A percentile compares a stretch with the other conserved stretches of the same genome.
These are phyloP conservation scores for Hypsopygia costalis DNA, from an alignment of 2,888 invertebrate species.

Conservation along the genomic window DNA sequence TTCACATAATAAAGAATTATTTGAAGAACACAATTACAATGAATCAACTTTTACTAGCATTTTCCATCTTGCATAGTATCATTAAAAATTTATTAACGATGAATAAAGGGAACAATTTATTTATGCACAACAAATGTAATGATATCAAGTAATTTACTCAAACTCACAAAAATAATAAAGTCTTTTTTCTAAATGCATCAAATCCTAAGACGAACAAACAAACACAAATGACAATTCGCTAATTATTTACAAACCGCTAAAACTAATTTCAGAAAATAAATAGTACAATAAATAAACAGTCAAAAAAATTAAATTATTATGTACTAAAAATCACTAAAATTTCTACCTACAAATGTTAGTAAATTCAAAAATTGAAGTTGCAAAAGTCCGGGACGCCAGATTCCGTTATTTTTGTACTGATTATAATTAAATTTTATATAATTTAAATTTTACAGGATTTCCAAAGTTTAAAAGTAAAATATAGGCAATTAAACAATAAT, in stretches of 20 bases:
- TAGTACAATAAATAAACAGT: slow-evolving; percentile 71
- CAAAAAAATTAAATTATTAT: slow-evolving; percentile 34
- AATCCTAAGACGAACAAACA: slow-evolving; percentile 28
- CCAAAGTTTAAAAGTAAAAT: not conserved
- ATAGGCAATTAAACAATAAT: no score
- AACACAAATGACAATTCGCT: slow-evolving; percentile 43
- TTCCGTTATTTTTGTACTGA: not conserved
- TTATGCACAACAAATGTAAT: no score
- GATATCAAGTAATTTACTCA: not conserved
- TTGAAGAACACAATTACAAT: no score
- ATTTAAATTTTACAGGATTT: not conserved
- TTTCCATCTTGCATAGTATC: no score
- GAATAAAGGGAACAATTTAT: no score
- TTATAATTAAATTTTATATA: not conserved
- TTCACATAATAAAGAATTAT: no score
- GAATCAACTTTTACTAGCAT: no score
- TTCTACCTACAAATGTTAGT: slow-evolving; percentile 18
- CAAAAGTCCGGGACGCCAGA: not conserved
- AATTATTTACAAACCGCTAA: slow-evolving; percentile 67
- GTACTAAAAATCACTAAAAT: slow-evolving; percentile 27
- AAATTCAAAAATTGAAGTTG: slow-evolving; percentile 18
- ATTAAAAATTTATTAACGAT: no score
- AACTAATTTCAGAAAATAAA: slow-evolving; percentile 52
- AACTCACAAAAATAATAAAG: slow-evolving; percentile 18
- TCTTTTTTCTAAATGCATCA: slow-evolving; percentile 38